Base-by-base conservation (phyloP, 2,888 invertebrate species). In the Andrena fulva region DNA sequence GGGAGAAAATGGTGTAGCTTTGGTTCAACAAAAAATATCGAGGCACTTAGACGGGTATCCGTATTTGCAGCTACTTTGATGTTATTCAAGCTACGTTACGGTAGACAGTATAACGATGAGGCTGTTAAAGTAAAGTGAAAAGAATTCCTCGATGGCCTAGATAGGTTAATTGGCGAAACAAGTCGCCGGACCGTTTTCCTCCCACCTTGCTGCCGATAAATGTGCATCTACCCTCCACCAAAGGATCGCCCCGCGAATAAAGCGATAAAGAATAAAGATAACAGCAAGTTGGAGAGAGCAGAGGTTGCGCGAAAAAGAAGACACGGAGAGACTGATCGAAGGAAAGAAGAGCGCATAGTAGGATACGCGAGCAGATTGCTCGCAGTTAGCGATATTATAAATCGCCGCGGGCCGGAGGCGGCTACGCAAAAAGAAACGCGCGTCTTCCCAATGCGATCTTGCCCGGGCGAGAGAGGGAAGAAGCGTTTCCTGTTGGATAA, bases 401-500 rank as follows among this genome's bases (percentile, higher is more conserved):
- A 78, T 78, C 52, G 62, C 10, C 31, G 5, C 10, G 20, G 59
- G n/a, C 16, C 29, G 16, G 35, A 35, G 35, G 5, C 0, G 8
- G 27, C n/a, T 3, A 0, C 12, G 31, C 2, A 35, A 62, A 24
- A 67, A 31, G 67, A 42, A 67, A 8, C 42, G 50, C 12, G 2
- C 29, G 29, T n/a, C 16, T 59, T 20, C 33, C 8, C 29, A 29
- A 29, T 42, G 66, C 27, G 50, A 76, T 64, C 64, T 76, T 48
- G 50, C 16, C 50, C n/a, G 0, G 20, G 48, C 24, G 60, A 69
- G 50, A 48, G 54, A 59, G 42, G 50, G 60, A 54, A 54, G 50
- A n/a, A 29, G 56, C 54, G 68, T 72, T 63, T 66, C 54, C 70
- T 67, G 77, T 62, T 64, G 87, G 69, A 87, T 82, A 87, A 87